These are phyloP conservation scores for Nephrocerus scutellatus DNA, from an alignment of 2,888 invertebrate genomes.

Conservation along the genomic window DNA sequence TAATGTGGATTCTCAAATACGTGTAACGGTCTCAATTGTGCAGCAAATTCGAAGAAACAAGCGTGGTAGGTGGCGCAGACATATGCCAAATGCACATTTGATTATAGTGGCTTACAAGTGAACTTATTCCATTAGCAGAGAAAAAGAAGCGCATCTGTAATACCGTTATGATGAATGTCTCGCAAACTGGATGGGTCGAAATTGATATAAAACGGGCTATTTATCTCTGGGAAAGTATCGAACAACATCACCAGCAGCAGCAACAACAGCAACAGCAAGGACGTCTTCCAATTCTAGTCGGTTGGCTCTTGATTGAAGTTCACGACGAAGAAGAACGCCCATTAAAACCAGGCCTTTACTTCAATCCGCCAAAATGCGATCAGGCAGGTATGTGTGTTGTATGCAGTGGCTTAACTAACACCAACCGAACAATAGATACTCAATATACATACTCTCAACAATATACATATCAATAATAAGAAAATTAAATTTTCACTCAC, in stretches of 20 bases:
- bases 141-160: constrained; percentile 46
- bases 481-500: too few relatives aligned
- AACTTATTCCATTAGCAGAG: constrained; percentile 26
- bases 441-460: too few relatives aligned
- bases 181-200: constrained; percentile 44
- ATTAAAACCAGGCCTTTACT: constrained; percentile 41
- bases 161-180: constrained; percentile 43
- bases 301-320: constrained; percentile 42
- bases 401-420: constrained; percentile 41
- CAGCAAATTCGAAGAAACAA: constrained; percentile 39
- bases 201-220: constrained; percentile 45
- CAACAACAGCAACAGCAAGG: constrained; percentile 21
- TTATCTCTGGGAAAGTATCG: constrained; percentile 39
- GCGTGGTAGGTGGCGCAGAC: constrained; percentile 31
- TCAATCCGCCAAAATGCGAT: constrained; percentile 45
- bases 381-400: constrained; percentile 49
- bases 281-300: constrained; percentile 35
- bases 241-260: constrained; percentile 28
- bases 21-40: constrained; percentile 43
- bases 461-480: too few relatives aligned
- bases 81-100: background rate
- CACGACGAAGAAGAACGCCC: constrained; percentile 46
- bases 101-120: constrained; percentile 15
- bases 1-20: constrained; percentile 38
- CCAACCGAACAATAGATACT: too few relatives aligned